These are phyloP conservation scores for Lethenteron reissneri DNA, from an alignment of 2,113 vertebrate genomes.

Conservation along the genomic window DNA sequence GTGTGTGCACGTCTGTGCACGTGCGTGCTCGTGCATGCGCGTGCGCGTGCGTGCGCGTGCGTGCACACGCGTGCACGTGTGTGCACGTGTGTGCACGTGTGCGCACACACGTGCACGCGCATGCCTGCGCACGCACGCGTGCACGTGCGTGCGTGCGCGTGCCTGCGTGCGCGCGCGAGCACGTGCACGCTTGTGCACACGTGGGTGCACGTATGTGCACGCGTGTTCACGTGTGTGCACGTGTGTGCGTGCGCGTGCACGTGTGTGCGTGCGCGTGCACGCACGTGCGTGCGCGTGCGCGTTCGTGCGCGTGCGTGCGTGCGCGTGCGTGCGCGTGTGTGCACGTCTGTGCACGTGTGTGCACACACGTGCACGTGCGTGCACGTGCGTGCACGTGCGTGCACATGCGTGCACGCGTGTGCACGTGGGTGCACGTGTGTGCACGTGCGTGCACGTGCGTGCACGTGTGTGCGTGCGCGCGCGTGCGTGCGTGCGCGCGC, in stretches of 20 bases:
- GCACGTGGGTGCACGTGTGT: background rate
- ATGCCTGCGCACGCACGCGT: too few relatives aligned
- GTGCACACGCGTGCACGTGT: too few relatives aligned
- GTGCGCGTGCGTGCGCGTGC: too few relatives aligned
- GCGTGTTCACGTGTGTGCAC: background rate
- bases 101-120: too few relatives aligned
- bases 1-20: too few relatives aligned
- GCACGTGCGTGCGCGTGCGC: background rate
- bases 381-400: too few relatives aligned
- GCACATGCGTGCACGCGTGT: background rate
- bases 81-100: too few relatives aligned
- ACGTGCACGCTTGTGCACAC: background rate
- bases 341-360: background rate
- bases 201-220: background rate
- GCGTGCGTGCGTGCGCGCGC: background rate
- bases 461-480: background rate
- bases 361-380: background rate
- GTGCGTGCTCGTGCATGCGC: too few relatives aligned
- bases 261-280: too few relatives aligned
- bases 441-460: background rate
- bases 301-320: constrained; percentile 2
- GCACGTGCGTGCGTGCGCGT: too few relatives aligned
- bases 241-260: background rate
- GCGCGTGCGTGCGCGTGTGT: background rate
- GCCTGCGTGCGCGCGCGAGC: too few relatives aligned